phyloP scores from a whole-genome alignment of 2,113 vertebrate species.

The Ctenodactylus gundi region DNA sequence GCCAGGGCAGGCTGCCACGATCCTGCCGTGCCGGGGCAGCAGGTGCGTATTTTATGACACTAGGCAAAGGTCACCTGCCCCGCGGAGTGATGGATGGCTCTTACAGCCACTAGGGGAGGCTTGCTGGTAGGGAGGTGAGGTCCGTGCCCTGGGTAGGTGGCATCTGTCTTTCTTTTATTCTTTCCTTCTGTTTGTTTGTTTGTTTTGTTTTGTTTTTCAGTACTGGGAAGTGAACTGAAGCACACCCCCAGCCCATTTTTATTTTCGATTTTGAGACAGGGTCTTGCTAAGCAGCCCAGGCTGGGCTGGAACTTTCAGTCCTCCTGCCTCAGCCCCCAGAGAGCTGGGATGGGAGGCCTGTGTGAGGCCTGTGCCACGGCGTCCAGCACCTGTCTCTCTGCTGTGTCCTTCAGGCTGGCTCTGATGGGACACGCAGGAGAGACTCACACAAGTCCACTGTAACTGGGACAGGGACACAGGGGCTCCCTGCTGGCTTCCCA shows the following conservation, averaged over 20 bases:
- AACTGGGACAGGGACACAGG: rapidly evolving
- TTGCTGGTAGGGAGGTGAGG: neutral
- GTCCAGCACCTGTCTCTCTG: neutral
- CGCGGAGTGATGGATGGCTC: too few relatives aligned
- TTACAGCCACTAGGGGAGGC: neutral
- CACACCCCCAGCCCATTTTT: too few relatives aligned
- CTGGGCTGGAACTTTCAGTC: too few relatives aligned
- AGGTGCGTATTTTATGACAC: neutral
- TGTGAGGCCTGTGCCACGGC: too few relatives aligned
- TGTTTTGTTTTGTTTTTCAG: too few relatives aligned
- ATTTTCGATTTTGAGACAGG: too few relatives aligned
- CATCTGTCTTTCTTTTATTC: neutral
- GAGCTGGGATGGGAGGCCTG: too few relatives aligned
- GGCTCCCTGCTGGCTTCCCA: rapidly evolving
- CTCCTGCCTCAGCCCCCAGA: too few relatives aligned
- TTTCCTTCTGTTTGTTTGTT: too few relatives aligned
- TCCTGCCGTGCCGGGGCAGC: neutral
- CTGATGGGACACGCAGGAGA: neutral
- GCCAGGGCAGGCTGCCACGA: neutral
- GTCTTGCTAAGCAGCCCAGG: too few relatives aligned
- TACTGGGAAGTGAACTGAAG: too few relatives aligned
- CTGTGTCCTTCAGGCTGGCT: neutral
- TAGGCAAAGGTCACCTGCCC: neutral
- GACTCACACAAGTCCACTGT: neutral
- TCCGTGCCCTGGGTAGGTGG: too few relatives aligned